Base-by-base conservation (phyloP, 2,888 invertebrate species). In the Pheosia tremula region DNA sequence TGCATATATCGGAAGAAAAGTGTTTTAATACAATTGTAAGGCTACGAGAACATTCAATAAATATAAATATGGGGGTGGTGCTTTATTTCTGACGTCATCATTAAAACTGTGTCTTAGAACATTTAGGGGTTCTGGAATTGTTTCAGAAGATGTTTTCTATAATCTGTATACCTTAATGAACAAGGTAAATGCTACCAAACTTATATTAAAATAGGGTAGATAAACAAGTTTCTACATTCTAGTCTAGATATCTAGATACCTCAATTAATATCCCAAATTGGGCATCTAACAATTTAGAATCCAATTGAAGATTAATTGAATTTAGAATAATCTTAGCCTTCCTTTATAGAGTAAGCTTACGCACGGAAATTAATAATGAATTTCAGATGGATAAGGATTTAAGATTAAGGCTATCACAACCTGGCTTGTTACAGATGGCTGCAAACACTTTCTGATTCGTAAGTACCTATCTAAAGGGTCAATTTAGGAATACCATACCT, bases 211-310 rank as follows among this genome's bases (percentile, higher is more conserved):
- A 47, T 47, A n/a, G 47, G n/a, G 47, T n/a, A 1, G n/a, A 47
- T 47, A 47, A 47, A 47, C 47, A 47, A 4, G 47, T 47, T 11
- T 4, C 47, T 47, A 47, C n/a, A 47, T 47, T 47, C n/a, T n/a
- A n/a, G 47, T 50, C 8, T 50, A 50, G 24, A 50, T 13, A 57
- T 62, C 68, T 67, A 67, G 67, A 66, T 66, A 60, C 63, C 61
- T 55, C 63, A 67, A 72, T 59, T 50, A 50, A 50, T 50, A 50
- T 50, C 24, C 50, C 50, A 50, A 24, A 24, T 24, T 50, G 50
- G n/a, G n/a, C n/a, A n/a, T n/a, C n/a, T n/a, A n/a, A n/a, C n/a
- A n/a, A n/a, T n/a, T 24, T 50, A 24, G 24, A 24, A 8, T 24
- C 24, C 6, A 50, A 50, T 50, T 24, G 24, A 50, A 24, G 24